Conservation (phyloP, 2,888 invertebrate species). For the Ormyrus thymus region DNA sequence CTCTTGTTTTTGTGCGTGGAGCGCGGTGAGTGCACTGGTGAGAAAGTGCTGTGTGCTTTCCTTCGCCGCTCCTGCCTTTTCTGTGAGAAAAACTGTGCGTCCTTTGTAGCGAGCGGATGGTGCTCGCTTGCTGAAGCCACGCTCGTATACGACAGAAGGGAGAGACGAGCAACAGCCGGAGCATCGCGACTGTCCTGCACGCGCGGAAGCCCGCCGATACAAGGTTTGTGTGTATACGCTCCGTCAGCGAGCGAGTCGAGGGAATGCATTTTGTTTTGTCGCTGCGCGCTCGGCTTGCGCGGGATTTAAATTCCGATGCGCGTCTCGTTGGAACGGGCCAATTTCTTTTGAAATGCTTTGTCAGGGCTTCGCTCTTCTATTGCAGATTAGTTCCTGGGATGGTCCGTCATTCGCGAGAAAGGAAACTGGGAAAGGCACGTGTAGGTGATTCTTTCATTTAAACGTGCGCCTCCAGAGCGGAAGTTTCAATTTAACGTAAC, state of each 20-base stretch:
- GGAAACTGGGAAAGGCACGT: no score
- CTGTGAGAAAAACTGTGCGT: no score
- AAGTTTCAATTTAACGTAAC: no score
- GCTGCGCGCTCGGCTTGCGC: not conserved
- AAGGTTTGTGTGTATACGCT: slow-evolving; percentile 25
- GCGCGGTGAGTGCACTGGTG: slow-evolving; percentile 7
- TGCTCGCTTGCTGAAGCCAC: not conserved
- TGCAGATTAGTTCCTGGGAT: no score
- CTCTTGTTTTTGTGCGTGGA: not conserved
- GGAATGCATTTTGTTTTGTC: not conserved
- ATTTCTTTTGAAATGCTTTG: no score
- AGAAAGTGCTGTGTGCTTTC: not conserved
- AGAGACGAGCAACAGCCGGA: not conserved
- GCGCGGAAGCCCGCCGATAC: slow-evolving; percentile 19
- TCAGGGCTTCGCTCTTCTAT: no score
- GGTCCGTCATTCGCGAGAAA: no score
- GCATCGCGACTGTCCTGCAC: not conserved
- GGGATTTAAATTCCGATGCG: not conserved
- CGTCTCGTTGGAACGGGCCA: not conserved
- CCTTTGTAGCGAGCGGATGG: not conserved
- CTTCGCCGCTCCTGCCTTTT: not conserved
- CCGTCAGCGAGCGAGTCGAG: not conserved
- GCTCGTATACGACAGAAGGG: not conserved
- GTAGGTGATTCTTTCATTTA: no score
- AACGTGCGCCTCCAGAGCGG: no score